These are phyloP conservation scores for Catocala nupta DNA, from an alignment of 2,888 invertebrate genomes.

Conservation along the genomic window DNA sequence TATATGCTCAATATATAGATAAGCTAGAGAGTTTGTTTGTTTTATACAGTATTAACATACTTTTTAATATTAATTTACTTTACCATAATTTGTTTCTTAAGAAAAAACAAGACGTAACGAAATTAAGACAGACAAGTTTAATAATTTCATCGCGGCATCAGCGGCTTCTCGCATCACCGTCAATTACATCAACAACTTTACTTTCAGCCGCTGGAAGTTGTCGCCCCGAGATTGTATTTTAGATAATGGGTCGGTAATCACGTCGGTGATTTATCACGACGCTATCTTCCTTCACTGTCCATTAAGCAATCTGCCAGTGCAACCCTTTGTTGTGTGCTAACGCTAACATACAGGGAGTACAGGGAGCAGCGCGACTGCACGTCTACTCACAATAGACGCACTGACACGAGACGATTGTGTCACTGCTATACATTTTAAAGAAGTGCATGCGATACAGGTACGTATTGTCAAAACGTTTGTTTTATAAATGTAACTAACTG, in stretches of 20 bases:
- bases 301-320: conserved; percentile 83
- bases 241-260: conserved; percentile 86
- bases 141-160: conserved; percentile 35
- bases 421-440: background rate
- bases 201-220: conserved; percentile 65
- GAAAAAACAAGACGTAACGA: conserved; percentile 6
- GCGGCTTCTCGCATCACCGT: conserved; percentile 57
- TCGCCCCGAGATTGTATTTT: conserved; percentile 84
- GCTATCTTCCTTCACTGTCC: conserved; percentile 87
- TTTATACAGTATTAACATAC: no score
- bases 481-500: no score
- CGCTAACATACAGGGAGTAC: conserved; percentile 35
- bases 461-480: no score
- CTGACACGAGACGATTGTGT: conserved; percentile 33
- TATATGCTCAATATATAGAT: background rate
- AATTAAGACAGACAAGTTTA: conserved; percentile 23
- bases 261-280: conserved; percentile 85
- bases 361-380: conserved; percentile 26
- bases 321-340: conserved; percentile 76
- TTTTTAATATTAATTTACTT: no score
- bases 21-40: background rate
- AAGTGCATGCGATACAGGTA: background rate
- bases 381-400: conserved; percentile 27
- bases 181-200: conserved; percentile 80
- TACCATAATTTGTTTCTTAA: background rate